These are phyloP conservation scores for Pseudomyrmex concolor DNA, from an alignment of 1,140 invertebrate species.

Conservation along the genomic window DNA sequence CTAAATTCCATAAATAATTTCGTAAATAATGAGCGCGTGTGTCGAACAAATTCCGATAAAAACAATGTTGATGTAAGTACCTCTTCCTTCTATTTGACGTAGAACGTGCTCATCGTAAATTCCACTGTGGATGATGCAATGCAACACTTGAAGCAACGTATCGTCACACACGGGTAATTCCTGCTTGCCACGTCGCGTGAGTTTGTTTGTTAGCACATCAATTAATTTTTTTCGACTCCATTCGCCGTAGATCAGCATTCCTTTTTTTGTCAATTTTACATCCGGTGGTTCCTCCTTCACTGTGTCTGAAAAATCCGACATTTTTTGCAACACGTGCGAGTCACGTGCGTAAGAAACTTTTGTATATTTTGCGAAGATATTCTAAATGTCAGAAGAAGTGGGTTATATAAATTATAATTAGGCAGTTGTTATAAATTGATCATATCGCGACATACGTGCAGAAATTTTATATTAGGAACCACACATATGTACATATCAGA, in stretches of 20 bases:
- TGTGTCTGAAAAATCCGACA: neutral
- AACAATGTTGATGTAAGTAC: slow-evolving; percentile 26
- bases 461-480: slow-evolving; percentile 25
- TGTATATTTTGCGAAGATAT: neutral
- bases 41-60: too few relatives aligned
- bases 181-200: slow-evolving; percentile 25
- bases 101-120: slow-evolving; percentile 64
- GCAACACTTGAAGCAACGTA: neutral
- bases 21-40: neutral
- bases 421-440: slow-evolving; percentile 56
- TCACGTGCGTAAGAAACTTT: neutral
- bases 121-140: slow-evolving; percentile 61
- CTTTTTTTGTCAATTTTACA: slow-evolving; percentile 57
- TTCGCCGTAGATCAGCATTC: slow-evolving; percentile 62
- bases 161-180: slow-evolving; percentile 5
- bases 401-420: slow-evolving; percentile 14
- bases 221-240: slow-evolving; percentile 53
- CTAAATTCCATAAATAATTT: slow-evolving; percentile 61
- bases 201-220: slow-evolving; percentile 25
- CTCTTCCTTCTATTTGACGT: slow-evolving; percentile 47
- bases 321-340: slow-evolving; percentile 2
- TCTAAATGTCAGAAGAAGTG: slow-evolving; percentile 21
- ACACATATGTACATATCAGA: slow-evolving; percentile 31
- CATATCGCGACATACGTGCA: neutral
- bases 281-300: neutral